Base-by-base conservation (phyloP, 2,888 invertebrate genomes). In the Lycia hirtaria region DNA sequence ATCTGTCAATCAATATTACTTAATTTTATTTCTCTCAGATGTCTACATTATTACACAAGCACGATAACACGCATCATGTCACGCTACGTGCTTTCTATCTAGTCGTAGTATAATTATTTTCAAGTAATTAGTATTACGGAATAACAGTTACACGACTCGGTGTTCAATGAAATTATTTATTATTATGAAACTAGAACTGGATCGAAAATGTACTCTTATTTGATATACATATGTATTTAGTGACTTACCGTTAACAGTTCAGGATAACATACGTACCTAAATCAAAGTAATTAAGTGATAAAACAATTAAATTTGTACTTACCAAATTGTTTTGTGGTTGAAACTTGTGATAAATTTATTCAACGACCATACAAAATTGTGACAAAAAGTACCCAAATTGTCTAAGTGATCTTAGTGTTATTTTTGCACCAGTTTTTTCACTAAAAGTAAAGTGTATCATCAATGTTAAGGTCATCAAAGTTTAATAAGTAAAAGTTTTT, bases 61-160 rank as follows among this genome's bases (percentile, higher is more conserved):
- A n/a, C 12, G 45, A 38, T 49, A 26, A 19, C 20, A 28, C 6
- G 32, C n/a, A n/a, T n/a, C n/a, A 30, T n/a, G n/a, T 10, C 15
- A n/a, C 10, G 15, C 5, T 55, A 51, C 56, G 56, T 56, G 56
- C 38, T 41, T 19, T 19, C 50, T 45, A 40, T 33, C 28, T 37
- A 52, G 12, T 28, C 4, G 35, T 20, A n/a, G 14, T 24, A 22
- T 14, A 20, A 17, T 38, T 44, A 40, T 19, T n/a, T 26, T 38
- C 17, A 30, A 22, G 12, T 32, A 37, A 40, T 22, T 14, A 7
- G 12, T 20, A 48, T 57, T 57, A 37, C 12, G 51, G 43, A 47
- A 52, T 52, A 51, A 35, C 56, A 57, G 57, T 57, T 57, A 28
- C 51, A n/a, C n/a, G 7, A 19, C 10, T n/a, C 38, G 37, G 32